These are phyloP conservation scores for Tiaroga cobitis DNA, from an alignment of 2,797 vertebrate species.

Conservation along the genomic window DNA sequence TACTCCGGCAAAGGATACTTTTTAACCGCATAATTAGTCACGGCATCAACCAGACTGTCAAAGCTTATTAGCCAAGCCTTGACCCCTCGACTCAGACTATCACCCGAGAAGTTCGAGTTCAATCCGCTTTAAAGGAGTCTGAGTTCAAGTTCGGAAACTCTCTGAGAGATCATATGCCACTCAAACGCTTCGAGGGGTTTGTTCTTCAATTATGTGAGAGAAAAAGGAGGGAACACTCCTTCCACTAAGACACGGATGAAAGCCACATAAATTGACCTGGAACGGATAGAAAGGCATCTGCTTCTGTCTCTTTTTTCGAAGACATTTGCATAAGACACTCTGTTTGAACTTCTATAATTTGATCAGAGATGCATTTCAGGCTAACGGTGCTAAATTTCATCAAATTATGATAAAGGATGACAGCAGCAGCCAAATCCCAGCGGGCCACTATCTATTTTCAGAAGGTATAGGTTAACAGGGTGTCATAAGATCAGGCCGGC, in stretches of 20 bases:
- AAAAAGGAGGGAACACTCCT: neutral
- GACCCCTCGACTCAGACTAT: neutral
- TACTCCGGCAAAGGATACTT: neutral
- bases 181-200: conserved; percentile 9
- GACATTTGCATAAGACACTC: conserved; percentile 5
- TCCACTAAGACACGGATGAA: conserved; percentile 35
- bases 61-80: neutral
- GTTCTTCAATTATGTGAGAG: conserved; percentile 3
- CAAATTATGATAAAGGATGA: conserved; percentile 29
- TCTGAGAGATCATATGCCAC: conserved; percentile 9
- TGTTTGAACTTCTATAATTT: conserved; percentile 33
- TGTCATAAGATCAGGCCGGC: conserved; percentile 4
- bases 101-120: neutral
- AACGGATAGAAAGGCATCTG: conserved; percentile 13
- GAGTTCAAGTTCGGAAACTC: neutral
- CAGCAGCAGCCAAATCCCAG: conserved; percentile 13
- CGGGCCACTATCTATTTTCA: neutral
- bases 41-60: neutral
- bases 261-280: conserved; percentile 36
- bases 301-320: neutral
- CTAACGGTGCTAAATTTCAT: neutral
- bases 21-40: conserved; percentile 2
- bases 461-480: conserved; percentile 7
- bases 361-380: conserved; percentile 33
- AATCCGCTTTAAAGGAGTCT: neutral